phyloP scores from a whole-genome alignment of 1,140 invertebrate genomes.

The Camponotus vicinus region DNA sequence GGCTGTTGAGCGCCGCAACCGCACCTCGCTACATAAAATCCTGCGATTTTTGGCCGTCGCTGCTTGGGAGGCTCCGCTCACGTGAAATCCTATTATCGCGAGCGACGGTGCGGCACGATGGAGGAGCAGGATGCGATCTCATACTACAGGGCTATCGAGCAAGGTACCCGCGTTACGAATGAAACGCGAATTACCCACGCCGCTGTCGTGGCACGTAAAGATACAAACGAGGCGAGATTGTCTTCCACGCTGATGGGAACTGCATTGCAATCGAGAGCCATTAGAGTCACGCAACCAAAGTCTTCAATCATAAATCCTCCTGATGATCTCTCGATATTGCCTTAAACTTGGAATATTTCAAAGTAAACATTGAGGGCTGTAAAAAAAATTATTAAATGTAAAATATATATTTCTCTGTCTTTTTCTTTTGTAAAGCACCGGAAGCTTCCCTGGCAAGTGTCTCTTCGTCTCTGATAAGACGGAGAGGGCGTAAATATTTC shows the following conservation, averaged over 20 bases:
- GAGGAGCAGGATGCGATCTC: background rate
- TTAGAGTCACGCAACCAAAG: conserved; percentile 25
- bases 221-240: conserved; percentile 54
- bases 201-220: conserved; percentile 34
- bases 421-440: background rate
- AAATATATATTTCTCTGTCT: background rate
- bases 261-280: conserved; percentile 19
- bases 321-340: background rate
- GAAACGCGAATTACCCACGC: conserved; percentile 52
- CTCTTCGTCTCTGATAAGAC: background rate
- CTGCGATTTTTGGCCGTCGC: conserved; percentile 79
- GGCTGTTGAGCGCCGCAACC: conserved; percentile 47
- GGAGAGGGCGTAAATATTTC: conserved; percentile 26
- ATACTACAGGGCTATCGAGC: conserved; percentile 13
- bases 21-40: conserved; percentile 77
- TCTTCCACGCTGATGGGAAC: conserved; percentile 22
- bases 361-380: background rate
- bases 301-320: conserved; percentile 12
- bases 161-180: conserved; percentile 43
- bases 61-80: conserved; percentile 80
- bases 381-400: background rate
- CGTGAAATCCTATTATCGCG: conserved; percentile 80
- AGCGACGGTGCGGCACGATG: conserved; percentile 61
- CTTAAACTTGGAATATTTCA: background rate
- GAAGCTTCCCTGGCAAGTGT: background rate